A percentile compares a stretch with the other conserved stretches of the same genome.
These are phyloP conservation scores for Periphyllus acericola DNA, from an alignment of 2,888 invertebrate species.

Conservation along the genomic window DNA sequence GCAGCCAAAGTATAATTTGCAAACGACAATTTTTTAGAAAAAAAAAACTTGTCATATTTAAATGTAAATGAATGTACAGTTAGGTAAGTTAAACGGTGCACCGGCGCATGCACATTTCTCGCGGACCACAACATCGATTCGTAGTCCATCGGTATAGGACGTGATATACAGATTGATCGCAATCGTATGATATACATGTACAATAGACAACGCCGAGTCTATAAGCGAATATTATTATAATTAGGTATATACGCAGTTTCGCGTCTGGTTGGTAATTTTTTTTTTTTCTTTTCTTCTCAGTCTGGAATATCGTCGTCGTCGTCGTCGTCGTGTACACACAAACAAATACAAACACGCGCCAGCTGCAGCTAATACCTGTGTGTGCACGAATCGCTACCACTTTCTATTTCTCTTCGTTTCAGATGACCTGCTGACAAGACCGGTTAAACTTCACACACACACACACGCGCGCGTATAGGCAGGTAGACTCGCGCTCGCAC, in stretches of 20 bases:
- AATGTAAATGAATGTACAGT: not conserved
- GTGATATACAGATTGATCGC: not conserved
- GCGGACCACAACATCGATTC: not conserved
- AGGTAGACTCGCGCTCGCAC: not conserved
- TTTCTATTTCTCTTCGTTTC: constrained; percentile 60
- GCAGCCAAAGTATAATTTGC: not conserved
- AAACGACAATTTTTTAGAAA: not conserved
- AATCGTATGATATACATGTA: not conserved
- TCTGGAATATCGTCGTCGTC: not conserved
- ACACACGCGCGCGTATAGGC: too few species aligned
- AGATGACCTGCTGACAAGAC: constrained; percentile 61
- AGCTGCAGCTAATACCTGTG: not conserved
- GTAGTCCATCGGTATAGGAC: too few species aligned
- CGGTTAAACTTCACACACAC: constrained; percentile 47
- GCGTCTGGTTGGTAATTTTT: constrained; percentile 9
- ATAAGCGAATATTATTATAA: too few species aligned
- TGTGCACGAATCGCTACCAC: constrained; percentile 18
- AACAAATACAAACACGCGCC: constrained; percentile 3
- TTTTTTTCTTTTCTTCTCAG: not conserved
- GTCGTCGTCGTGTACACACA: not conserved
- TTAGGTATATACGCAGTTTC: not conserved
- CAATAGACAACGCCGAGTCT: not conserved
- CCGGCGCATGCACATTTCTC: not conserved
- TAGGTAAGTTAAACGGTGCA: constrained; percentile 12
- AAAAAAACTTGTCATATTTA: constrained; percentile 30